Percentiles rank a stretch among this genome's conserved stretches.
phyloP scores from a whole-genome alignment of 2,113 vertebrate species.

The Cygnus atratus region DNA sequence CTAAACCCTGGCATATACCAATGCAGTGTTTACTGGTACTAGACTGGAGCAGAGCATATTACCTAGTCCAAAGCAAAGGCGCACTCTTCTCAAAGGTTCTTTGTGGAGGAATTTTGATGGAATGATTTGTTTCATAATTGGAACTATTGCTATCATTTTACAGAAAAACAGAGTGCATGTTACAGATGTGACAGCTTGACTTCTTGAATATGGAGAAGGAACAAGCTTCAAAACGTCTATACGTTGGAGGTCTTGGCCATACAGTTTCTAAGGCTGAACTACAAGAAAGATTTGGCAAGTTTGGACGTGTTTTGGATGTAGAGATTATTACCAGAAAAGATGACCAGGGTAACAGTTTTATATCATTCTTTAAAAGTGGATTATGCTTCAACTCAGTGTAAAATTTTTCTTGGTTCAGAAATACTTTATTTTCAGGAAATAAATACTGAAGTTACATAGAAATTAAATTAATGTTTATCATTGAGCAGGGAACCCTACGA shows the following conservation, averaged over 20 bases:
- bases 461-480: neutral
- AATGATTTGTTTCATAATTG: fast-evolving
- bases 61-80: fast-evolving
- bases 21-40: fast-evolving
- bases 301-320: slow-evolving; percentile 86
- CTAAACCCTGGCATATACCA: fast-evolving
- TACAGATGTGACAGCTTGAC: neutral
- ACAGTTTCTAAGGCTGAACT: slow-evolving; percentile 84
- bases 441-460: fast-evolving
- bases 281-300: slow-evolving; percentile 89
- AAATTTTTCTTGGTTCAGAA: neutral
- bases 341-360: slow-evolving; percentile 79
- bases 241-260: slow-evolving; percentile 88
- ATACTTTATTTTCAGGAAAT: neutral
- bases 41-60: neutral
- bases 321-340: slow-evolving; percentile 89
- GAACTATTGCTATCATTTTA: fast-evolving
- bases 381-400: fast-evolving
- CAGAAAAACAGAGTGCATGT: fast-evolving
- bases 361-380: neutral
- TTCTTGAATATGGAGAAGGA: slow-evolving; percentile 49
- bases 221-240: slow-evolving; percentile 80
- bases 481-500: slow-evolving; percentile 83
- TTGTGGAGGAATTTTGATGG: neutral
- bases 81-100: fast-evolving